Evolutionary conservation across 2,113 vertebrate genomes (phyloP).

Genomic region (Trogon surrucura): DNA sequence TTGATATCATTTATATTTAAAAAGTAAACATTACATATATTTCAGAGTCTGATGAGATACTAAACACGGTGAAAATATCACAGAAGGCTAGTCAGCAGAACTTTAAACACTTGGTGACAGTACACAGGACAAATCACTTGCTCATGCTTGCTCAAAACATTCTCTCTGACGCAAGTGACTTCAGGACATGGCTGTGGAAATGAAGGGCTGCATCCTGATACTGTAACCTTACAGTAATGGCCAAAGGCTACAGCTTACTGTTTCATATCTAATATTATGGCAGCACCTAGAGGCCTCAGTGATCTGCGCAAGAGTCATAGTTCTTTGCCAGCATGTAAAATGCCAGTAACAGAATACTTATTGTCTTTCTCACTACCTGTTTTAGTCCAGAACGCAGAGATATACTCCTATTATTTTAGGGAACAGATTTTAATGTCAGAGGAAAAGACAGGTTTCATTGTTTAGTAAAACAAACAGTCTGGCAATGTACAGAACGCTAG

Average conservation of each 20-base stretch:
- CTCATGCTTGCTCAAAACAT: not conserved
- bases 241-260: not conserved
- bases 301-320: not conserved
- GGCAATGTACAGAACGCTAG: not conserved
- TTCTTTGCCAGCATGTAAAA: not conserved
- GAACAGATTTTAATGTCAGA: not conserved
- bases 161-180: not conserved
- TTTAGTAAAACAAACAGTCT: not conserved
- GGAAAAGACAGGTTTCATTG: not conserved
- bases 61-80: not conserved
- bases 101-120: not conserved
- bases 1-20: not conserved
- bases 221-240: not conserved
- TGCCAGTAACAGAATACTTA: not conserved
- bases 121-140: not conserved
- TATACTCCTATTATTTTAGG: not conserved
- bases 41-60: not conserved
- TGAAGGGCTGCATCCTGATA: not conserved
- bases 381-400: not conserved
- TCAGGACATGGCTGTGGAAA: not conserved
- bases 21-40: not conserved
- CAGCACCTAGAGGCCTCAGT: not conserved
- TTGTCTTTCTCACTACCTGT: not conserved
- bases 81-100: not conserved
- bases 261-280: not conserved